Evolutionary conservation across 2,888 invertebrate genomes (phyloP).

Genomic region (Tuberolachnus salignus): DNA sequence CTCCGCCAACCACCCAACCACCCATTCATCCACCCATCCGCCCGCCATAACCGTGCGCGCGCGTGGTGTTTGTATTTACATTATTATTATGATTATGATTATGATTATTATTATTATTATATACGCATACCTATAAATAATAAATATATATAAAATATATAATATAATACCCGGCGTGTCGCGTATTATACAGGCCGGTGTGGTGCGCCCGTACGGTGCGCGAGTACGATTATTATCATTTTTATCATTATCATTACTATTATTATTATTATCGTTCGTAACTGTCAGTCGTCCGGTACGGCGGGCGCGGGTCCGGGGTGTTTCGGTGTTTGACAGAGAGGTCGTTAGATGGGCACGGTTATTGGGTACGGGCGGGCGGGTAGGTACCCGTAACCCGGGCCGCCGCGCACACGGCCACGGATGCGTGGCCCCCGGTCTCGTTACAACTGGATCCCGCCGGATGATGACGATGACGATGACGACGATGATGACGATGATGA

Average conservation of each 20-base stretch:
- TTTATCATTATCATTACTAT: slow-evolving; percentile 41
- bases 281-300: slow-evolving; percentile 43
- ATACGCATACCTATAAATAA: not conserved
- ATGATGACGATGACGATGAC: too few species aligned
- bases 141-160: too few species aligned
- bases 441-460: slow-evolving; percentile 56
- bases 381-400: too few species aligned
- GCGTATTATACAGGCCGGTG: too few species aligned
- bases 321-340: slow-evolving; percentile 52
- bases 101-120: too few species aligned
- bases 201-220: too few species aligned
- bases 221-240: slow-evolving; percentile 37
- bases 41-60: not conserved
- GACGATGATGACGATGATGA: too few species aligned
- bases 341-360: slow-evolving; percentile 47
- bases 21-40: slow-evolving; percentile 11
- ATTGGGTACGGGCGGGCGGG: not conserved
- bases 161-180: slow-evolving; percentile 9
- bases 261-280: slow-evolving; percentile 46
- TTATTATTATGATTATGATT: too few species aligned
- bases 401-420: too few species aligned
- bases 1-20: too few species aligned
- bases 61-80: not conserved
- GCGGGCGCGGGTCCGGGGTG: too few species aligned
- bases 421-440: slow-evolving; percentile 36